These are phyloP conservation scores for Bombyx mandarina DNA, from an alignment of 1,140 invertebrate species.

Conservation along the genomic window DNA sequence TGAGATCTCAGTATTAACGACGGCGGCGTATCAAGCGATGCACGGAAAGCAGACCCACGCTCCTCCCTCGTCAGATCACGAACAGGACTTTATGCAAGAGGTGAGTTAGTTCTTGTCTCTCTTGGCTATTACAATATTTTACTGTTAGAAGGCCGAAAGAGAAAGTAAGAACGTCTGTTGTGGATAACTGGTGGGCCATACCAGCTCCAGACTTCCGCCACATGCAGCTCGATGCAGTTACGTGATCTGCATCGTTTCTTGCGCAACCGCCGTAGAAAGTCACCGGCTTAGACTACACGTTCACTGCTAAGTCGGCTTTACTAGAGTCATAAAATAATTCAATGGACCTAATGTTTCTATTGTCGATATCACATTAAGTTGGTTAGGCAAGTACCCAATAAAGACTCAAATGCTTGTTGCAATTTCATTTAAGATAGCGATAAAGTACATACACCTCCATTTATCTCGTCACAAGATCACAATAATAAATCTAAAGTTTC, in stretches of 20 bases:
- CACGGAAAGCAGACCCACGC: constrained; percentile 77
- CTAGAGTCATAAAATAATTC: constrained; percentile 46
- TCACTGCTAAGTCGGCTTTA: constrained; percentile 43
- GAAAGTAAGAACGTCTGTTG: constrained; percentile 1
- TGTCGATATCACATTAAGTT: constrained; percentile 10
- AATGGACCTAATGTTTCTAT: constrained; percentile 31
- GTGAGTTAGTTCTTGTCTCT: constrained; percentile 57
- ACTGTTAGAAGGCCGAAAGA: neutral
- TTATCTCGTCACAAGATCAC: neutral
- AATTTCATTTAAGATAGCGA: too few relatives aligned
- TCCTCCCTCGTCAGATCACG: constrained; percentile 67
- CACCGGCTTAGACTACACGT: constrained; percentile 27
- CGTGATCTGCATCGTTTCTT: constrained; percentile 59
- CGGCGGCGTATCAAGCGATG: constrained; percentile 93
- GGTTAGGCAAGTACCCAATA: constrained; percentile 7
- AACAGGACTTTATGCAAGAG: constrained; percentile 84
- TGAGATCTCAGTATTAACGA: constrained; percentile 93
- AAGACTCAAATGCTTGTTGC: constrained; percentile 1
- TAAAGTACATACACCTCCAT: neutral
- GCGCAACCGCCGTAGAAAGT: constrained; percentile 65
- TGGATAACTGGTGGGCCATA: constrained; percentile 23
- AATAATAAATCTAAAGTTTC: neutral
- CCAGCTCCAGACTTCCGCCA: constrained; percentile 61
- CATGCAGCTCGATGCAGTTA: constrained; percentile 55
- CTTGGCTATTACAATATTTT: too few relatives aligned